Evolutionary conservation across 2,888 invertebrate genomes (phyloP).

Genomic region (Troides helena): DNA sequence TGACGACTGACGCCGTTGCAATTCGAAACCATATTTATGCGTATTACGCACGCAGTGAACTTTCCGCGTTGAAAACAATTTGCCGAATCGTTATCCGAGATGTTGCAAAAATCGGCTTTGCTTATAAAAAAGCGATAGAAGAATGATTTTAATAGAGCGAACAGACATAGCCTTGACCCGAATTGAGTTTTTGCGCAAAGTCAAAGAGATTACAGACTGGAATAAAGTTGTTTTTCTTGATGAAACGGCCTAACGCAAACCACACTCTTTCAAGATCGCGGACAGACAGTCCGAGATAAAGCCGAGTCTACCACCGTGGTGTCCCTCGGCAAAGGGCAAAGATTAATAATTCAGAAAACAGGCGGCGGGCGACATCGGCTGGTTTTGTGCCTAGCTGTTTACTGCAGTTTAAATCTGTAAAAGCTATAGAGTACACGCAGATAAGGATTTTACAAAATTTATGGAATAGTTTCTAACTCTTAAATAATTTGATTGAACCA

Average conservation of each 20-base stretch:
- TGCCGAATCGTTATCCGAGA: not conserved
- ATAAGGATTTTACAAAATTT: slow-evolving; percentile 32
- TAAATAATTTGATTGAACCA: slow-evolving; percentile 18
- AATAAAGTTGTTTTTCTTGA: slow-evolving; percentile 34
- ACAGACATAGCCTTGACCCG: slow-evolving; percentile 13
- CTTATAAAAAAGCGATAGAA: slow-evolving; percentile 31
- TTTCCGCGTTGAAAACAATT: not conserved
- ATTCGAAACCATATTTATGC: not conserved
- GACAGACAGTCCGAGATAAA: slow-evolving; percentile 10
- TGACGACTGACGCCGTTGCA: too few relatives aligned
- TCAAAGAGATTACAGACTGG: slow-evolving; percentile 32
- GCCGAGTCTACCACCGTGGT: not conserved
- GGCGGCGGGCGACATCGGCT: slow-evolving; percentile 13
- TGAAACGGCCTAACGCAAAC: slow-evolving; percentile 35
- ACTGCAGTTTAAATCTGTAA: slow-evolving; percentile 25
- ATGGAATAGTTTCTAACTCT: slow-evolving; percentile 19
- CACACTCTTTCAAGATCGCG: slow-evolving; percentile 28
- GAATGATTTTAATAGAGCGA: slow-evolving; percentile 33
- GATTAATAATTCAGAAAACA: not conserved
- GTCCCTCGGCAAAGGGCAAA: not conserved
- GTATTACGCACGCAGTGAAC: not conserved
- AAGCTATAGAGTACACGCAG: slow-evolving; percentile 31
- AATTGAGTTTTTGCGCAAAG: slow-evolving; percentile 31
- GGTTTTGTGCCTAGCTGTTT: slow-evolving; percentile 32
- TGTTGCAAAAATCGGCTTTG: slow-evolving; percentile 27